phyloP scores from a whole-genome alignment of 2,797 vertebrate genomes.

The Dendrocincla tyrannina region DNA sequence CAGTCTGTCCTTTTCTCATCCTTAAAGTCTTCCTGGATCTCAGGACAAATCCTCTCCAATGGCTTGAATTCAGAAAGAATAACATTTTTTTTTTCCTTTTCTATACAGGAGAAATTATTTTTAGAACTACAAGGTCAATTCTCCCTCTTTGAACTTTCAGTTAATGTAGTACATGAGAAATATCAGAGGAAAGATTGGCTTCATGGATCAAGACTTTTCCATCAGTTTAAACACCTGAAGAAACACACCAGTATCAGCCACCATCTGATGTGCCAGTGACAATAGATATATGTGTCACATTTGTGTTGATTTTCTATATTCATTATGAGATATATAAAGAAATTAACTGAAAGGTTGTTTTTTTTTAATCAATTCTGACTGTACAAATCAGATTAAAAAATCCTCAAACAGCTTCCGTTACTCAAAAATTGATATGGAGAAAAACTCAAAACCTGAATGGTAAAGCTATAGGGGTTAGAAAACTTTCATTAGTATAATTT shows the following conservation, averaged over 20 bases:
- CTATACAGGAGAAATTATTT: neutral
- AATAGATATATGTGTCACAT: neutral
- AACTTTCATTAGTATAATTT: neutral
- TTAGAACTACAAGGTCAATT: neutral
- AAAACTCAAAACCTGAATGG: neutral
- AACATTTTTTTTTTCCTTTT: neutral
- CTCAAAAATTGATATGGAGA: neutral
- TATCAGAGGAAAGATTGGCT: neutral
- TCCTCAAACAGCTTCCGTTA: fast-evolving
- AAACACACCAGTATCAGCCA: neutral
- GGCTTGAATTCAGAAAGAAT: neutral
- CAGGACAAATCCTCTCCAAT: neutral
- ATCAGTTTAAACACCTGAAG: neutral
- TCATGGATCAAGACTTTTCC: neutral
- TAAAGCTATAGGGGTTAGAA: neutral
- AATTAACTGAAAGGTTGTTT: neutral
- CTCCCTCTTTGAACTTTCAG: neutral
- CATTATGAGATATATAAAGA: neutral
- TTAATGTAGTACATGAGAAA: neutral
- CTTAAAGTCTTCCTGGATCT: neutral
- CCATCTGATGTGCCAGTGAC: neutral
- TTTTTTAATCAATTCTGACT: neutral
- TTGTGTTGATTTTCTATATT: neutral
- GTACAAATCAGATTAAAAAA: neutral
- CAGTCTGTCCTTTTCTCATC: neutral